These are phyloP conservation scores for Gymnoscelis rufifasciata DNA, from an alignment of 2,888 invertebrate genomes.

Conservation along the genomic window DNA sequence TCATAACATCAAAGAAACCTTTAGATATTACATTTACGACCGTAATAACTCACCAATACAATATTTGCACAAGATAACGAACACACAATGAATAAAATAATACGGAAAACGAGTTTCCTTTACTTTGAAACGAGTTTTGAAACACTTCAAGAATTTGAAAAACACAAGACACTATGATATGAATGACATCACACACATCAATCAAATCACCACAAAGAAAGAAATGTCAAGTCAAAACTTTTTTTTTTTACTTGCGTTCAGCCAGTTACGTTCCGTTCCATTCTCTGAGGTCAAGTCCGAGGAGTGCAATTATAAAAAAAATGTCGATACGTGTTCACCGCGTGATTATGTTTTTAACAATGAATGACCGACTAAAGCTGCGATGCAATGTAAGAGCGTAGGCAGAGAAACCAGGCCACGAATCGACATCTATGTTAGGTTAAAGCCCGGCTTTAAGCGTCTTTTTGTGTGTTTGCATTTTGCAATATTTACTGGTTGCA, in stretches of 20 bases:
- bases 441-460: constrained; percentile 36
- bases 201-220: constrained; percentile 42
- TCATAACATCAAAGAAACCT: neutral
- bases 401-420: constrained; percentile 50
- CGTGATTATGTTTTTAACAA: neutral
- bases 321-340: neutral
- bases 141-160: constrained; percentile 43
- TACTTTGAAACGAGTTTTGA: constrained; percentile 17
- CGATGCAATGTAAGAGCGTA: neutral
- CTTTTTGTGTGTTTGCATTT: constrained; percentile 55
- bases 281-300: too few species aligned
- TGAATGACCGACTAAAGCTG: neutral
- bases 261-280: constrained; percentile 35
- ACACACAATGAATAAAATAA: constrained; percentile 30
- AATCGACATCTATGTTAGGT: constrained; percentile 36
- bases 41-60: constrained; percentile 34
- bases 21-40: neutral
- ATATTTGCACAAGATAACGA: constrained; percentile 29
- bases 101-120: constrained; percentile 21
- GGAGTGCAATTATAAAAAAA: too few species aligned
- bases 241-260: constrained; percentile 48
- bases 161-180: constrained; percentile 25
- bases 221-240: constrained; percentile 70
- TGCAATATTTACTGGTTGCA: constrained; percentile 56
- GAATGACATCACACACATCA: constrained; percentile 52